Evolutionary conservation across 2,888 invertebrate species (phyloP).

Genomic region (Tethea ocularis): DNA sequence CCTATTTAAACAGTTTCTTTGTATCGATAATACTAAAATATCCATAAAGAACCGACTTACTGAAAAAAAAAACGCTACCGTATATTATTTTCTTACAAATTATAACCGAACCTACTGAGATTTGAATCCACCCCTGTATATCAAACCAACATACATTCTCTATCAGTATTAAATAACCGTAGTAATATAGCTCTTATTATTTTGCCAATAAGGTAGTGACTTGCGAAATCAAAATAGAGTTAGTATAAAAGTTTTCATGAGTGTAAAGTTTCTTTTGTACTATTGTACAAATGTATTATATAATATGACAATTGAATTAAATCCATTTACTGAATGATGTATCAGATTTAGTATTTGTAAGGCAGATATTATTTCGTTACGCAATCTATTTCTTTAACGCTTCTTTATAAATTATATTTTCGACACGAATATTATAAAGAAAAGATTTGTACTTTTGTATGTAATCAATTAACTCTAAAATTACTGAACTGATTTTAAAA

Average conservation of each 20-base stretch:
- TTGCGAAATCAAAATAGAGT: neutral
- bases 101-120: neutral
- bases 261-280: neutral
- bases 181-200: neutral
- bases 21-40: neutral
- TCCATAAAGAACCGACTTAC: neutral
- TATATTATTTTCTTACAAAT: neutral
- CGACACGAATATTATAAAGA: too few relatives aligned
- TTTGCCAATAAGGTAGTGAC: neutral
- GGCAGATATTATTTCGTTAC: neutral
- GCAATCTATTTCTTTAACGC: neutral
- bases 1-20: neutral
- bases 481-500: too few relatives aligned
- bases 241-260: neutral
- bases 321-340: neutral
- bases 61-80: neutral
- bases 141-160: neutral
- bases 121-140: neutral
- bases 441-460: too few relatives aligned
- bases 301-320: neutral
- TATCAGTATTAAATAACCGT: neutral
- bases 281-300: conserved; percentile 2
- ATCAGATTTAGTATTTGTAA: neutral
- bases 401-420: too few relatives aligned
- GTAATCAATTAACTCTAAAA: too few relatives aligned